Evolutionary conservation across 1,140 invertebrate genomes (phyloP).

Genomic region (Steinernema khuongi): DNA sequence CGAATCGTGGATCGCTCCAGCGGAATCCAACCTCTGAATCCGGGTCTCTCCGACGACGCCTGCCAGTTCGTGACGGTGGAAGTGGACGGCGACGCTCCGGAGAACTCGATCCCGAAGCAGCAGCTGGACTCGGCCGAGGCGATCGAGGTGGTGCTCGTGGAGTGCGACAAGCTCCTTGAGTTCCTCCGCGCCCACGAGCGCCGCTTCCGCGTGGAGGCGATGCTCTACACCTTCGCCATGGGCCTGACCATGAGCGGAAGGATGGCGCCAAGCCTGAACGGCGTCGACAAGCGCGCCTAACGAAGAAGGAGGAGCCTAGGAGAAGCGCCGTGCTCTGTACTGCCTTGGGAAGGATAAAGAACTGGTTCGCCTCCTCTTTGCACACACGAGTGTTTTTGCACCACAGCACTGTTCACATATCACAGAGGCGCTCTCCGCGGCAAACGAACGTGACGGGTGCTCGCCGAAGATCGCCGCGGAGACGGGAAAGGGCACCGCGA

Average conservation of each 20-base stretch:
- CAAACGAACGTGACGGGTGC: neutral
- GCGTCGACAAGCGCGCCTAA: too few relatives aligned
- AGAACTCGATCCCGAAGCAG: conserved; percentile 36
- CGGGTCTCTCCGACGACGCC: conserved; percentile 37
- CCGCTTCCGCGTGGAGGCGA: neutral
- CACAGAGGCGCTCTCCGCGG: neutral
- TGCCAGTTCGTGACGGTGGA: conserved; percentile 34
- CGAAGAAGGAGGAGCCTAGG: too few relatives aligned
- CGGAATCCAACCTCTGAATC: conserved; percentile 31
- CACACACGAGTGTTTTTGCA: neutral
- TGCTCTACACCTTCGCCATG: neutral
- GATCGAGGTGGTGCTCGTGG: neutral
- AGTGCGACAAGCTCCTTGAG: neutral
- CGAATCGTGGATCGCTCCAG: conserved; percentile 12
- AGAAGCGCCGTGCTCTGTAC: neutral
- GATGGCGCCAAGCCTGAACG: too few relatives aligned
- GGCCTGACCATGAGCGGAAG: too few relatives aligned
- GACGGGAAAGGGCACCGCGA: too few relatives aligned
- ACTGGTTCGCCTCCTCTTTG: neutral
- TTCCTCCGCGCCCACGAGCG: neutral
- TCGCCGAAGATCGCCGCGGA: too few relatives aligned
- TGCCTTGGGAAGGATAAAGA: too few relatives aligned
- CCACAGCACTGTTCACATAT: conserved; percentile 7
- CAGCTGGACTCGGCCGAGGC: conserved; percentile 23
- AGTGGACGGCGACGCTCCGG: conserved; percentile 37